Evolutionary conservation across 2,113 vertebrate species (phyloP).

Genomic region (Nerophis ophidion): DNA sequence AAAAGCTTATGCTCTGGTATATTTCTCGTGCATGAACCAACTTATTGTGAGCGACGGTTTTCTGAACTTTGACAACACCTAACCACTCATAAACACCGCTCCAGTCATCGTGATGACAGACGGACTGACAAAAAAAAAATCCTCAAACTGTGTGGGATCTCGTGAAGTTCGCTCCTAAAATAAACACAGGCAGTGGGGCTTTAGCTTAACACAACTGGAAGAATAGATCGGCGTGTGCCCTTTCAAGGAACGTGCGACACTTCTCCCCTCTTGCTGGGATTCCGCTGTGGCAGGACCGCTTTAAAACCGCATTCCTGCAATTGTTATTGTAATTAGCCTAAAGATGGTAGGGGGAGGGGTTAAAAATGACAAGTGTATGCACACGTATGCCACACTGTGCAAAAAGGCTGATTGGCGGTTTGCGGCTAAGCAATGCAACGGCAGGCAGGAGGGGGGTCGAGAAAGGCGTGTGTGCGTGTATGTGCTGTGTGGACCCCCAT

Average conservation of each 20-base stretch:
- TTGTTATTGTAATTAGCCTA: constrained; percentile 75
- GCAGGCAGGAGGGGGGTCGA: constrained; percentile 18
- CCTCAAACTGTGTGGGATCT: constrained; percentile 26
- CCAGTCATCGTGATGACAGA: constrained; percentile 38
- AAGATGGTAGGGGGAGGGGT: constrained; percentile 14
- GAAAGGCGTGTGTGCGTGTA: constrained; percentile 11
- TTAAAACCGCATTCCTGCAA: constrained; percentile 67
- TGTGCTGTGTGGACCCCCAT: constrained; percentile 51
- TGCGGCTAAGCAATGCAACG: constrained; percentile 24
- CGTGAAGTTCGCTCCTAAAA: constrained; percentile 44
- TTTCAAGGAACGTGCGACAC: constrained; percentile 64
- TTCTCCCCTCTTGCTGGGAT: constrained; percentile 49
- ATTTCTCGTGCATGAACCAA: too few species aligned
- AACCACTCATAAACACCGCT: constrained; percentile 7
- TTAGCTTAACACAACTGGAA: constrained; percentile 68
- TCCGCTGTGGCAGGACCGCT: constrained; percentile 56
- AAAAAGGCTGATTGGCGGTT: constrained; percentile 50
- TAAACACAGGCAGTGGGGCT: constrained; percentile 46
- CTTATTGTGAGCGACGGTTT: neutral
- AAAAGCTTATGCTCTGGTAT: too few species aligned
- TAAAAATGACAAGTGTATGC: constrained; percentile 31
- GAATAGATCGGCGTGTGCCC: constrained; percentile 70
- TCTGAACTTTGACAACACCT: constrained; percentile 14
- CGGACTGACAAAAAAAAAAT: constrained; percentile 25
- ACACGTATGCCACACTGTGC: constrained; percentile 37